Base-by-base conservation (phyloP, 2,113 vertebrate genomes). In the Podiceps cristatus region DNA sequence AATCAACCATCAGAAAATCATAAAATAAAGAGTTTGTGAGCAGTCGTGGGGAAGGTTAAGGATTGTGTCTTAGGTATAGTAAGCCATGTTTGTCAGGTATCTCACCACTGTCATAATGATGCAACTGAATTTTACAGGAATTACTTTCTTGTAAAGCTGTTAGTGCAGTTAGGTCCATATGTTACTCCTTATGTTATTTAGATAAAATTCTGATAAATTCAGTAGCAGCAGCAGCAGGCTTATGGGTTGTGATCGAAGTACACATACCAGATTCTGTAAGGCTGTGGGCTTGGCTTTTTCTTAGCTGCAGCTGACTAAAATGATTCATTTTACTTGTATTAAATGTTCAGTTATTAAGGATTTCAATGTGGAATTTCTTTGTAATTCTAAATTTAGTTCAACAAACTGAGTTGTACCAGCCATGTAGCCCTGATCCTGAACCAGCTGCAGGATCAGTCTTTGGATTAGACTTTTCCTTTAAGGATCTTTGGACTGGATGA, bases 131-230 rank as follows among this genome's bases (percentile, higher is more conserved):
- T 86, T 89, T 87, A 25, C 37, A 83, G 62, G 62, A 73, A 8
- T 10, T 67, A 45, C 56, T 85, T 44, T 86, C 56, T 67, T 92
- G 45, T 3, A 71, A 97, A 94, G 16, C 68, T 77, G 55, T 60
- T 81, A 56, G 60, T 81, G 64, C 55, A 35, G 47, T 44, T 86
- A 55, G 27, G 25, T 67, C 60, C 52, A 31, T 88, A 92, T 88
- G 68, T 83, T 83, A 22, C 42, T 71, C 88, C 72, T 93, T 88
- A 55, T 76, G 88, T 56, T 90, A 56, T 88, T 88, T 90, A 75
- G 50, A 78, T 71, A 81, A 81, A 92, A 63, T 84, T 81, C 79
- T 76, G 72, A 29, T 71, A 88, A 80, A 87, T 74, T 81, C 64
- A 59, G 69, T 42, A 75, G 93, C 71, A 79, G 59, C 13, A 42